Evolutionary conservation across 2,797 vertebrate genomes (phyloP).

Genomic region (Sebastolobus altivelis): DNA sequence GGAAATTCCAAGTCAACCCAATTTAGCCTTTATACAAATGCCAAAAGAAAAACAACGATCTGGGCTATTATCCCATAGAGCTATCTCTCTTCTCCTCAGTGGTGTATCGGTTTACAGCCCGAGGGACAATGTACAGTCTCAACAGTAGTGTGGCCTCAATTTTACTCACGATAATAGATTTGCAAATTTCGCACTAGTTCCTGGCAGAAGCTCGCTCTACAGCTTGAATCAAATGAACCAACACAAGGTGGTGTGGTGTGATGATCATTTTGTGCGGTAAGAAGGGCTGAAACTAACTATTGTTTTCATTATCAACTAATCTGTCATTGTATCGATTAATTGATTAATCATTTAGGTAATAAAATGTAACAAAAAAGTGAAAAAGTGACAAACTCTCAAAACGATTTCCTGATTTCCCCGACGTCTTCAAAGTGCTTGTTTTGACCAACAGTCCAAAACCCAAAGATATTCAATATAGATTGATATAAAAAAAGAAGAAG

Average conservation of each 20-base stretch:
- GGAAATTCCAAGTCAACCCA: slow-evolving; percentile 70
- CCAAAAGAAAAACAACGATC: slow-evolving; percentile 53
- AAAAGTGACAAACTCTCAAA: neutral
- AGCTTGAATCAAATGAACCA: neutral
- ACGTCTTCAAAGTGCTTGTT: neutral
- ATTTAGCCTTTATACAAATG: slow-evolving; percentile 59
- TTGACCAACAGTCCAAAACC: neutral
- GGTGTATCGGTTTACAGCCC: slow-evolving; percentile 34
- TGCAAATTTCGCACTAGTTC: neutral
- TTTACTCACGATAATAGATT: slow-evolving; percentile 27
- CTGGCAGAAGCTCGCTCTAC: neutral
- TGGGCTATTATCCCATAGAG: slow-evolving; percentile 42
- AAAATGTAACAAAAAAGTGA: neutral
- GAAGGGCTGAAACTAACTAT: neutral
- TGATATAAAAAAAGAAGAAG: neutral
- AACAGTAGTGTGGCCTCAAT: slow-evolving; percentile 41
- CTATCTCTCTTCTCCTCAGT: slow-evolving; percentile 23
- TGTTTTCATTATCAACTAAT: neutral
- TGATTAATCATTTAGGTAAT: neutral
- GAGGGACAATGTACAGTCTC: slow-evolving; percentile 34
- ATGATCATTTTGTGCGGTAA: neutral
- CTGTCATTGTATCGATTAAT: neutral
- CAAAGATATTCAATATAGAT: neutral
- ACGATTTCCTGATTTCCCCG: neutral
- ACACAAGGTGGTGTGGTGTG: neutral